Evolutionary conservation across 2,113 vertebrate species (phyloP).

Genomic region (Python bivittatus): DNA sequence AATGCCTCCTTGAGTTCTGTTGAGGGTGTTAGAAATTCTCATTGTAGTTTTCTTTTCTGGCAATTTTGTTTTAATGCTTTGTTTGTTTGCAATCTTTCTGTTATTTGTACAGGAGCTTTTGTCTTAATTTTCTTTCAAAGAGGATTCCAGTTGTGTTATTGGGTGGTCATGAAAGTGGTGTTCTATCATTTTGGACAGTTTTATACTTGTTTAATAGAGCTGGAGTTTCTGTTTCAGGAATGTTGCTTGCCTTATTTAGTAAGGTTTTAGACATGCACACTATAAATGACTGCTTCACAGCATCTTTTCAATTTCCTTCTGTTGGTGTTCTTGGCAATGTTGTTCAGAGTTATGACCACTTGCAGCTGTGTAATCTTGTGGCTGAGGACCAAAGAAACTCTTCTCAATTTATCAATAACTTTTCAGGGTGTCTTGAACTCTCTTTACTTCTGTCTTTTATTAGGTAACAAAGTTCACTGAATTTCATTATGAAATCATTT

Average conservation of each 20-base stretch:
- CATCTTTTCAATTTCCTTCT: slow-evolving; percentile 46
- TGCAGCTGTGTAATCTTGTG: slow-evolving; percentile 42
- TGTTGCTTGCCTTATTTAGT: slow-evolving; percentile 58
- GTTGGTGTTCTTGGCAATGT: slow-evolving; percentile 38
- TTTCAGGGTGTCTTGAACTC: slow-evolving; percentile 14
- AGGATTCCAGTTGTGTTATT: slow-evolving; percentile 63
- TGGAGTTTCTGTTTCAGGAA: slow-evolving; percentile 55
- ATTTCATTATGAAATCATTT: slow-evolving; percentile 25
- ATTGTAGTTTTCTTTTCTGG: slow-evolving; percentile 59
- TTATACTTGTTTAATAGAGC: slow-evolving; percentile 68
- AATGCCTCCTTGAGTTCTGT: slow-evolving; percentile 57
- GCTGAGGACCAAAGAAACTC: slow-evolving; percentile 36
- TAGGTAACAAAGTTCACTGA: slow-evolving; percentile 17
- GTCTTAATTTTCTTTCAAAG: slow-evolving; percentile 61
- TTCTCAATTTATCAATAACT: slow-evolving; percentile 22
- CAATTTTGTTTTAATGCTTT: slow-evolving; percentile 71
- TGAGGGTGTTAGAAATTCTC: slow-evolving; percentile 60
- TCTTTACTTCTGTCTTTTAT: slow-evolving; percentile 1
- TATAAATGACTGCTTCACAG: slow-evolving; percentile 38
- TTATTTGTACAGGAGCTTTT: slow-evolving; percentile 62
- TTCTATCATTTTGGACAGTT: slow-evolving; percentile 68
- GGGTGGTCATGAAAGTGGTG: slow-evolving; percentile 59
- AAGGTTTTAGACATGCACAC: slow-evolving; percentile 46
- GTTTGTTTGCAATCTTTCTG: slow-evolving; percentile 59
- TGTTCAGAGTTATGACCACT: slow-evolving; percentile 42